Percentiles rank a stretch among this genome's conserved stretches.
phyloP scores from a whole-genome alignment of 2,888 invertebrate species.

The Tetheella fluctuosa region DNA sequence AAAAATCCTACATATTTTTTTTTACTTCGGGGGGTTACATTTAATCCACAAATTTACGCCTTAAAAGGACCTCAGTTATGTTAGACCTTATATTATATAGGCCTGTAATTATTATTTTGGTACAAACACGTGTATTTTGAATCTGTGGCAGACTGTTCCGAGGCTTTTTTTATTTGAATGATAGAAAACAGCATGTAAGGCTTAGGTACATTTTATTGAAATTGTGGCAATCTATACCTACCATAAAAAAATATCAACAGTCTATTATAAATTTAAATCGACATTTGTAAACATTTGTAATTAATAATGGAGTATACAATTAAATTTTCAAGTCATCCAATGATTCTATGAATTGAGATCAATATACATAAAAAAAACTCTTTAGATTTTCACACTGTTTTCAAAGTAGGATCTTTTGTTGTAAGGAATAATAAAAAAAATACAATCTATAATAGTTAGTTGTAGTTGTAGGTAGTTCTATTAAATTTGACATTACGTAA shows the following conservation, averaged over 20 bases:
- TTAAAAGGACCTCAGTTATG: too few species aligned
- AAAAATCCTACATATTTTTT: too few species aligned
- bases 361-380: neutral
- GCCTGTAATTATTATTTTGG: neutral
- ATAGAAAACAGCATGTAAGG: neutral
- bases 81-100: too few species aligned
- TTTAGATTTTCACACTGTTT: too few species aligned
- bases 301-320: too few species aligned
- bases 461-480: neutral
- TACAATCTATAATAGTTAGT: too few species aligned
- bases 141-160: neutral
- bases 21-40: too few species aligned
- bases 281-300: too few species aligned
- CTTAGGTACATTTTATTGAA: neutral
- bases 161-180: neutral
- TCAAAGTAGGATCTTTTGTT: neutral
- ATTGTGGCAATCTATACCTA: neutral
- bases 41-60: too few species aligned
- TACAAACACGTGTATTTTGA: conserved; percentile 12
- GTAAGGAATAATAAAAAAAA: too few species aligned
- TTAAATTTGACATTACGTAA: neutral
- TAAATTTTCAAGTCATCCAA: too few species aligned
- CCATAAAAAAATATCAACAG: neutral
- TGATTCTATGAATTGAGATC: conserved; percentile 4
- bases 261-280: too few species aligned